phyloP scores from a whole-genome alignment of 2,113 vertebrate species.

The Trogon melanurus region DNA sequence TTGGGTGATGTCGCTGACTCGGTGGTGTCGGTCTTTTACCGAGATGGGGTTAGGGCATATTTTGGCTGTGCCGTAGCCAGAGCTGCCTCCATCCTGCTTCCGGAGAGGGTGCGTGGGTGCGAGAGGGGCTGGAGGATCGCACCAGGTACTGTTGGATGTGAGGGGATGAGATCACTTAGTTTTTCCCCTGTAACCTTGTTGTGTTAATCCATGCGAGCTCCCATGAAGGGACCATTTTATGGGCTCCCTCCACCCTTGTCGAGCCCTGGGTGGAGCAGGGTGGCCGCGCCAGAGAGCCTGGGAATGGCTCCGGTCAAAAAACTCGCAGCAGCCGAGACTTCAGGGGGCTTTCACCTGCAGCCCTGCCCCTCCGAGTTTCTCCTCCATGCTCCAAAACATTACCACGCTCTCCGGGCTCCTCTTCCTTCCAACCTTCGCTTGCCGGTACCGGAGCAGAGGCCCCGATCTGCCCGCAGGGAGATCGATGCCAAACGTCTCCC shows the following conservation, averaged over 20 bases:
- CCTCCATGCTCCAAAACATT: too few relatives aligned
- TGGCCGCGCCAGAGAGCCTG: neutral
- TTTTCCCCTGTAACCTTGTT: neutral
- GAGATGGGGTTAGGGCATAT: neutral
- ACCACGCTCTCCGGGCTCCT: neutral
- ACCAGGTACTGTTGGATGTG: neutral
- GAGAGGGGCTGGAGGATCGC: neutral
- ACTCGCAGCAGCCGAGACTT: neutral
- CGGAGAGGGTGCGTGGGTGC: neutral
- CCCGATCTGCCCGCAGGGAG: neutral
- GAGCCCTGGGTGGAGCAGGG: slow-evolving; percentile 36
- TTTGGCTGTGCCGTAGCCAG: neutral
- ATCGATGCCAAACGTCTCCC: neutral
- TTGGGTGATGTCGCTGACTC: neutral
- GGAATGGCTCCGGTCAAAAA: neutral
- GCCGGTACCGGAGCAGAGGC: neutral
- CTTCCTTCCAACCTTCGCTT: neutral
- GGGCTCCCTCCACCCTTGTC: neutral
- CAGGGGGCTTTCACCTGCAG: neutral
- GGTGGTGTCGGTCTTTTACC: neutral
- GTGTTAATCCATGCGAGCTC: neutral
- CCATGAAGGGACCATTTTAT: neutral
- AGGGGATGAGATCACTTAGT: neutral
- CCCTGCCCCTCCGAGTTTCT: neutral
- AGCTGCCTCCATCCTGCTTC: neutral